Evolutionary conservation across 2,797 vertebrate genomes (phyloP).

Genomic region (Cyprinella venusta): DNA sequence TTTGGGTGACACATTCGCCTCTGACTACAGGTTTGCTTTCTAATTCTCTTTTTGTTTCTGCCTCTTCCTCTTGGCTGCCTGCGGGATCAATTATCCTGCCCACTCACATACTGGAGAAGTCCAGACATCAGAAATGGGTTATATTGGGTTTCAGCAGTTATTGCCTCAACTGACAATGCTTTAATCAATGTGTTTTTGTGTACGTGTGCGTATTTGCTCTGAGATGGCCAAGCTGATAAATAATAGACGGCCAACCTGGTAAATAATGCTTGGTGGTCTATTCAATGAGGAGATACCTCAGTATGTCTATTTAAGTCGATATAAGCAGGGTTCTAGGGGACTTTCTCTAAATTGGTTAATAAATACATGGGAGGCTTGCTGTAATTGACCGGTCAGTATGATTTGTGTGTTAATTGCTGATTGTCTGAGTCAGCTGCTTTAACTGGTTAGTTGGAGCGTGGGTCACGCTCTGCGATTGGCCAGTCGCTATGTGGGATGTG

Average conservation of each 20-base stretch:
- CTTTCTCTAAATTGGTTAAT: conserved; percentile 47
- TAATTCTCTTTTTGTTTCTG: conserved; percentile 49
- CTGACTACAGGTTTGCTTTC: conserved; percentile 39
- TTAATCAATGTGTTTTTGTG: conserved; percentile 46
- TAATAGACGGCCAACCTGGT: conserved; percentile 28
- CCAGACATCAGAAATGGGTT: conserved; percentile 40
- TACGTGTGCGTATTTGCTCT: conserved; percentile 7
- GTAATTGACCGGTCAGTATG: conserved; percentile 46
- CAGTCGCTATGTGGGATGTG: conserved; percentile 14
- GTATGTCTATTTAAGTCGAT: conserved; percentile 20
- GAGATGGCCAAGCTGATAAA: conserved; percentile 10
- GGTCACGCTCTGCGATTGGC: conserved; percentile 41
- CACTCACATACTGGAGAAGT: conserved; percentile 32
- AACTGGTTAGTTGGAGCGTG: conserved; percentile 31
- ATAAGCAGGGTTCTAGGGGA: conserved; percentile 23
- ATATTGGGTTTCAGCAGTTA: conserved; percentile 43
- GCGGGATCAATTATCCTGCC: conserved; percentile 44
- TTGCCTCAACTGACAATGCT: conserved; percentile 32
- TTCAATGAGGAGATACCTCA: not conserved
- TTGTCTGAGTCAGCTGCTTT: conserved; percentile 22
- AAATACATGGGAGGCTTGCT: conserved; percentile 38
- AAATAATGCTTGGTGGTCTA: conserved; percentile 32
- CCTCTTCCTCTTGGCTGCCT: conserved; percentile 42
- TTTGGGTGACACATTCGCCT: conserved; percentile 35
- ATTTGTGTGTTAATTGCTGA: conserved; percentile 41